These are phyloP conservation scores for Drosophila ananassae DNA, from an alignment of 1,140 invertebrate species.

Conservation along the genomic window DNA sequence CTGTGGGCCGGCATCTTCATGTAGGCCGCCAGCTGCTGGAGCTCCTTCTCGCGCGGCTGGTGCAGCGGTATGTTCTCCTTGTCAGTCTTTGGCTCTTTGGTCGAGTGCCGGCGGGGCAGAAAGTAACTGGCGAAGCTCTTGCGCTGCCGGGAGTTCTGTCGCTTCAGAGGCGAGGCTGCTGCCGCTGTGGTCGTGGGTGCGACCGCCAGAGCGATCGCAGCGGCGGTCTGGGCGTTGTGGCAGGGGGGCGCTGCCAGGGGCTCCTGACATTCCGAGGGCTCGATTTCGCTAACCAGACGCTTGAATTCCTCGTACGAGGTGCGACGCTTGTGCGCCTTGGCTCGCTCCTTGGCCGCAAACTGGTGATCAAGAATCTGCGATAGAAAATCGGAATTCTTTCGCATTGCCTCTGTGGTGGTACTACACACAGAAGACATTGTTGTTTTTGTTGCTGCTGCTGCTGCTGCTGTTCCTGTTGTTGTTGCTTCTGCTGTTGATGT, in stretches of 20 bases:
- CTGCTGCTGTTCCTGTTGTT: slow-evolving; percentile 7
- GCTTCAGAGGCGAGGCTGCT: slow-evolving; percentile 58
- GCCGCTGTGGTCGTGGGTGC: slow-evolving; percentile 2
- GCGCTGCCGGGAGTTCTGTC: slow-evolving; percentile 79
- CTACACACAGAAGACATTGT: slow-evolving; percentile 13
- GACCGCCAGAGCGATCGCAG: slow-evolving; percentile 10
- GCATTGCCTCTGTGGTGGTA: slow-evolving; percentile 73
- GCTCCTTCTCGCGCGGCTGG: slow-evolving; percentile 6
- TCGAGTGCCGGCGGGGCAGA: slow-evolving; percentile 67
- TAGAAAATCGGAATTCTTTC: slow-evolving; percentile 83
- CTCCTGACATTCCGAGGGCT: slow-evolving; percentile 45
- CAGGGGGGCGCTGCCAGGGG: background rate
- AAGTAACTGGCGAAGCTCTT: slow-evolving; percentile 79
- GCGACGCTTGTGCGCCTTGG: slow-evolving; percentile 80
- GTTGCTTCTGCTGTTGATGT: too few relatives aligned
- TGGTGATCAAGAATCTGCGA: slow-evolving; percentile 82
- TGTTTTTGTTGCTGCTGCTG: background rate
- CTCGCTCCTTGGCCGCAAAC: slow-evolving; percentile 73
- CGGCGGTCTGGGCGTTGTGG: slow-evolving; percentile 13
- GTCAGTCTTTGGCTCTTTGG: slow-evolving; percentile 63
- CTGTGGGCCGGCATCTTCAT: slow-evolving; percentile 21
- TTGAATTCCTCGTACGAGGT: slow-evolving; percentile 84
- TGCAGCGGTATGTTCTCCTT: slow-evolving; percentile 21
- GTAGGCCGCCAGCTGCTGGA: slow-evolving; percentile 51
- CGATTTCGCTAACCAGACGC: slow-evolving; percentile 77